Conservation (phyloP, 2,113 vertebrate genomes). For the Corynorhinus townsendii region DNA sequence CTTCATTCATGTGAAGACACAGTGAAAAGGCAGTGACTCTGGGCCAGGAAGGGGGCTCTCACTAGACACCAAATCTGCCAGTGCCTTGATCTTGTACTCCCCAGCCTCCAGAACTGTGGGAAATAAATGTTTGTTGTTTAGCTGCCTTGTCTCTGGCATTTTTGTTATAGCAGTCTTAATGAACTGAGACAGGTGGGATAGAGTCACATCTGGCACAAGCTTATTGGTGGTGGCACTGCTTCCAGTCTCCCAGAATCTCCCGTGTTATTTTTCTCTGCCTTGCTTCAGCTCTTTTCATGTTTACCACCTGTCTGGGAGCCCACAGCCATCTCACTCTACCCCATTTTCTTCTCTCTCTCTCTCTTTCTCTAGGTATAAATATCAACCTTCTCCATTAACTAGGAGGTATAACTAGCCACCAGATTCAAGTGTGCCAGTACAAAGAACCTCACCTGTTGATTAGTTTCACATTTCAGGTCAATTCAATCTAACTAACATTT, state of each 20-base stretch:
- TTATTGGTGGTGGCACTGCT: not conserved
- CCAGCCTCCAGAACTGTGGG: not conserved
- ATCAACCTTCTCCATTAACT: not conserved
- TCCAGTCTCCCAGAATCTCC: not conserved
- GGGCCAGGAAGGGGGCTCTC: not conserved
- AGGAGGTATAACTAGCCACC: not conserved
- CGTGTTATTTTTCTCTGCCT: not conserved
- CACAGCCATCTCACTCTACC: rapidly evolving
- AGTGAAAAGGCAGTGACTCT: not conserved
- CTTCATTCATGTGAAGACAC: not conserved
- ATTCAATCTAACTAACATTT: not conserved
- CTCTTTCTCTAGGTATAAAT: not conserved
- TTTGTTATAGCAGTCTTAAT: not conserved
- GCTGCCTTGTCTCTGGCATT: not conserved
- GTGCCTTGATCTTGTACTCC: not conserved
- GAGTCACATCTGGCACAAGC: not conserved
- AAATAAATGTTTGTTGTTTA: not conserved
- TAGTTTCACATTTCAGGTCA: not conserved
- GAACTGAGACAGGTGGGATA: not conserved
- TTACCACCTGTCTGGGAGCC: not conserved
- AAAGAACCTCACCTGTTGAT: not conserved
- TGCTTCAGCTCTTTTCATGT: not conserved
- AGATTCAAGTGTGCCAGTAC: not conserved
- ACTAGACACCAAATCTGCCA: not conserved
- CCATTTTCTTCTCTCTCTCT: not conserved